Evolutionary conservation across 2,888 invertebrate species (phyloP), one percentile per base, ranked within the genome.

Genomic region (Drosophila anomelani): DNA sequence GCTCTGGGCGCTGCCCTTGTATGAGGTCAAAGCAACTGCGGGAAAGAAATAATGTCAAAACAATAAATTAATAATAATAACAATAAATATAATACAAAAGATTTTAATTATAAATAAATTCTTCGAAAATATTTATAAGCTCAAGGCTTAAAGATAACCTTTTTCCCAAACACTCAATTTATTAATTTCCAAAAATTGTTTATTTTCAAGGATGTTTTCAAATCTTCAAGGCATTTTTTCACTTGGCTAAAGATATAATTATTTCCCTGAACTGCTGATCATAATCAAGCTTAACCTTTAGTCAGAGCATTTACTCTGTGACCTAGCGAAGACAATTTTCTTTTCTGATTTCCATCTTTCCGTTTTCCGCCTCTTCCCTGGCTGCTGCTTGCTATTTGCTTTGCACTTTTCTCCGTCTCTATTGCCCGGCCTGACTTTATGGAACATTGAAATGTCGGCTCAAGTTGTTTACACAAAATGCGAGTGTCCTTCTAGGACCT

Each of bases 1-100:
- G 15, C 90, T 83, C 74, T 91, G 91, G n/a, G 86, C 76, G 61
- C 94, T 93, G 78, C 94, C 94, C 91, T 93, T 91, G 75, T 90
- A 92, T 49, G 92, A 92, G 61, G 92, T 92, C 67, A 92, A 78
- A 76, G 92, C 92, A 78, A 92, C 92, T 92, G 85, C 10, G 59
- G 60, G 12, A 10, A 17, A 23, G 0, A 13, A 41, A 32, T 5
- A n/a, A n/a, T n/a, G n/a, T n/a, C n/a, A n/a, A n/a, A n/a, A n/a
- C n/a, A n/a, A n/a, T n/a, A n/a, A n/a, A 17, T 34, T 8, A 26
- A 26, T 26, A 26, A 4, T 26, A 26, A 29, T 29, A 29, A 13
- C 20, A 9, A 10, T 5, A 10, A 10, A 12, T 41, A 1, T 38
- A 20, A 43, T 2, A 6, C 15, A 7, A 5, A 0, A 4, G 17